Evolutionary conservation across 92 coral and sea anemone genomes (phyloP), one percentile per base, ranked within the genome.

Genomic region (Porites cylindrica): DNA sequence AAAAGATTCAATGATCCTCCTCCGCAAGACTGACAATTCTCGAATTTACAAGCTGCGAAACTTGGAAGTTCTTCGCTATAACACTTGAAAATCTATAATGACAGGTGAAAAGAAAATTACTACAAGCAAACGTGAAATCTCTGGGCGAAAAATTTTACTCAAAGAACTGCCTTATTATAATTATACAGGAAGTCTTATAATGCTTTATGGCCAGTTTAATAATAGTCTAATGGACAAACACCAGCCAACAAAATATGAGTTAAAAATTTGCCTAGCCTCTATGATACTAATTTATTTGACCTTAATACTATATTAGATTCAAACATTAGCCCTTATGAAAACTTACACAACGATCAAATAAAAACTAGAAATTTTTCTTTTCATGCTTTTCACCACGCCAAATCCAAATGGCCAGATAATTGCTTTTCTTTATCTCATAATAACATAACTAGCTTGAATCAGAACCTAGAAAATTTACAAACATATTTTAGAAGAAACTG

Each of bases 101-200:
- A 5, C 43, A 32, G 0, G 43, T 32, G 5, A 32, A 32, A 32
- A 32, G 43, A 32, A 32, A 0, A 32, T 32, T 32, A 32, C 38
- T 32, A 32, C 3, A 32, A 71, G 54, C 71, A 82, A 69, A 82
- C 53, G 38, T 21, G 79, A 82, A 47, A 82, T 69, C 17, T 82
- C 78, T 54, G 20, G 24, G 20, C 50, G 75, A 16, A 87, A 63
- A 81, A 17, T 75, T 16, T 60, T 62, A 60, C 76, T 86, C 17
- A 80, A 79, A 26, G 90, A 86, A 67, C 62, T 78, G 50, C 85
- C 85, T 67, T 86, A 77, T 17, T 86, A 73, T 47, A 76, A 77
- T 78, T 63, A 58, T 24, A 66, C 1, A 43, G 83, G 72, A 59
- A 68, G 75, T 70, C 58, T 32, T 32, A 32, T 32, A 32, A 32